Evolutionary conservation across 2,113 vertebrate genomes (phyloP).

Genomic region (Brienomyrus longianalis): DNA sequence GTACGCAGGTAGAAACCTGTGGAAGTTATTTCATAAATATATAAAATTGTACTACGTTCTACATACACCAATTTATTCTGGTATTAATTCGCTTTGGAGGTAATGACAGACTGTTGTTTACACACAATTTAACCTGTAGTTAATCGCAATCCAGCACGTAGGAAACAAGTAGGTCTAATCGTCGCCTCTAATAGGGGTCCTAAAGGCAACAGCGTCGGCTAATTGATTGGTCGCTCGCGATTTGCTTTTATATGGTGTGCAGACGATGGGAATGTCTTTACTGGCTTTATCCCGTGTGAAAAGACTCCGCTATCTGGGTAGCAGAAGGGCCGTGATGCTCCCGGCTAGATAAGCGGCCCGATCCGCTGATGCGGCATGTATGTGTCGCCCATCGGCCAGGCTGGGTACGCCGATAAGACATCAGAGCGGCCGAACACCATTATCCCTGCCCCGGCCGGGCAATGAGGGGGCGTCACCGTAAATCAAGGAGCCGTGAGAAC

Average conservation of each 20-base stretch:
- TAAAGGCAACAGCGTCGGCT: neutral
- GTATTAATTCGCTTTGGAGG: neutral
- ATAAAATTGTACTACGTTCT: neutral
- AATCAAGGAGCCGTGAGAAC: conserved; percentile 49
- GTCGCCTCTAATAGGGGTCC: neutral
- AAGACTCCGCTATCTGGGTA: conserved; percentile 21
- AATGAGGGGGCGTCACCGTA: conserved; percentile 38
- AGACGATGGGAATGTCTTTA: conserved; percentile 34
- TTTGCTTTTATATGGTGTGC: neutral
- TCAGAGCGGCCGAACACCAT: conserved; percentile 38
- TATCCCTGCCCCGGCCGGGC: conserved; percentile 12
- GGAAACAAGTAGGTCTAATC: neutral
- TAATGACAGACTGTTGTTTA: neutral
- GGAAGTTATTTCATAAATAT: neutral
- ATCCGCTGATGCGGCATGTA: conserved; percentile 33
- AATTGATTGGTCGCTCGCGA: neutral
- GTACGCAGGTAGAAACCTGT: neutral
- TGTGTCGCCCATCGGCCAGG: conserved; percentile 36
- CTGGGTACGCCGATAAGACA: conserved; percentile 63
- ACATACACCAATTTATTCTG: neutral
- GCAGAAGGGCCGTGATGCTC: conserved; percentile 24
- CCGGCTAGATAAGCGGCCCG: conserved; percentile 19
- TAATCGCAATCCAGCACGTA: neutral
- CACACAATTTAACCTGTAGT: neutral
- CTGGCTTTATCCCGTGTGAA: conserved; percentile 31